phyloP scores from a whole-genome alignment of 2,888 invertebrate genomes.

The Drosophila pseudotakahashii region DNA sequence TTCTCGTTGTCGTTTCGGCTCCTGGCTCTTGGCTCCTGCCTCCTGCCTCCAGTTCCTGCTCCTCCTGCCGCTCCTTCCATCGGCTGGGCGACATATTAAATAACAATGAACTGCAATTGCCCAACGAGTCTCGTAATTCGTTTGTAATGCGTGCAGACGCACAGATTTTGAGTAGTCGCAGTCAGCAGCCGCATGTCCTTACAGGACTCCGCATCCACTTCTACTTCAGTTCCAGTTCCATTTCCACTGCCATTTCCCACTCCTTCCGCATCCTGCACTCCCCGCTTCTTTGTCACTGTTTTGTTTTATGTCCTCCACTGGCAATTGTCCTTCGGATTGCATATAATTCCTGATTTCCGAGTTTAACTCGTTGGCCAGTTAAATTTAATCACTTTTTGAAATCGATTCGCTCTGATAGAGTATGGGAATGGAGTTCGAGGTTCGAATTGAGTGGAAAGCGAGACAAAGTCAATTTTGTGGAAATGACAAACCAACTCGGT shows the following conservation, averaged over 20 bases:
- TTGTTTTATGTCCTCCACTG: conserved; percentile 63
- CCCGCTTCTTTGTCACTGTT: conserved; percentile 46
- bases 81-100: conserved; percentile 74
- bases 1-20: conserved; percentile 24
- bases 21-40: no score
- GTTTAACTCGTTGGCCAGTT: conserved; percentile 66
- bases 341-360: conserved; percentile 70
- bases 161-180: conserved; percentile 73
- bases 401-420: conserved; percentile 33
- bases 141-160: conserved; percentile 79
- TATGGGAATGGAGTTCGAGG: not conserved
- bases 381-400: conserved; percentile 68
- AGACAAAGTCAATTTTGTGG: conserved; percentile 7
- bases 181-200: conserved; percentile 40
- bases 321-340: conserved; percentile 59
- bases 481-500: conserved; percentile 10
- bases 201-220: conserved; percentile 13
- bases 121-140: conserved; percentile 77
- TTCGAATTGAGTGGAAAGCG: conserved; percentile 6
- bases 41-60: conserved; percentile 18
- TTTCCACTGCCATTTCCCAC: conserved; percentile 1
- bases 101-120: conserved; percentile 81
- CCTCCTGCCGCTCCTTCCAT: conserved; percentile 42
- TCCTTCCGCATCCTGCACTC: conserved; percentile 8
- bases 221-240: conserved; percentile 24